phyloP scores from a whole-genome alignment of 2,888 invertebrate genomes.

The Ectropis crepuscularia region DNA sequence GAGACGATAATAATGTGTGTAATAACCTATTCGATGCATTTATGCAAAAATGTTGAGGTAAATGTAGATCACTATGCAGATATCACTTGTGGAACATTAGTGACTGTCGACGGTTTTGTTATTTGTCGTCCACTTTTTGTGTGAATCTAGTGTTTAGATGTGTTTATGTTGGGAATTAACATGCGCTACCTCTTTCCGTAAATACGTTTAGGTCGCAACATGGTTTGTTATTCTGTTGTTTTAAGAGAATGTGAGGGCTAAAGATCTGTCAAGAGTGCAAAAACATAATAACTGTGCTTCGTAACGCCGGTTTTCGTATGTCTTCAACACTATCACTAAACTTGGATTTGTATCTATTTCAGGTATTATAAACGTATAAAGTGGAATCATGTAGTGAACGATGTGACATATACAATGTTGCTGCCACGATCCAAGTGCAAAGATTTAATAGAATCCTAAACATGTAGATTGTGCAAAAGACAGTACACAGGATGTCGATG shows the following conservation, averaged over 20 bases:
- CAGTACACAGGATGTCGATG: constrained; percentile 72
- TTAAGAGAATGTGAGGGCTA: constrained; percentile 33
- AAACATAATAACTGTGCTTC: background rate
- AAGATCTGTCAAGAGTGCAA: constrained; percentile 41
- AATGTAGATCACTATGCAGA: constrained; percentile 29
- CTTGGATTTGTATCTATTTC: constrained; percentile 48
- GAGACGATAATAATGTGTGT: constrained; percentile 43
- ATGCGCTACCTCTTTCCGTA: constrained; percentile 12
- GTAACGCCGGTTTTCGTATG: background rate
- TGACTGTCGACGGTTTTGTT: constrained; percentile 55
- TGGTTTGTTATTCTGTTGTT: constrained; percentile 48
- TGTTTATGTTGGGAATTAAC: constrained; percentile 17
- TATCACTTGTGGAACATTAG: constrained; percentile 7
- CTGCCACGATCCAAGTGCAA: constrained; percentile 81
- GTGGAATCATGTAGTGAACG: constrained; percentile 77
- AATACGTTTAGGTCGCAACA: constrained; percentile 19
- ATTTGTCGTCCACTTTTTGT: constrained; percentile 52
- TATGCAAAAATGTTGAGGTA: constrained; percentile 41
- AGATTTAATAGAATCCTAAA: constrained; percentile 74
- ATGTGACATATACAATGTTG: constrained; percentile 81
- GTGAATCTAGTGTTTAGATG: constrained; percentile 39
- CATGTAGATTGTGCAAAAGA: constrained; percentile 78
- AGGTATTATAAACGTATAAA: constrained; percentile 71
- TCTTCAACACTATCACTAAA: constrained; percentile 4
- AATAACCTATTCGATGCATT: constrained; percentile 17